Percentiles rank a stretch among this genome's conserved stretches.
Evolutionary conservation across 2,113 vertebrate genomes (phyloP).

Genomic region (Elephantulus edwardii): DNA sequence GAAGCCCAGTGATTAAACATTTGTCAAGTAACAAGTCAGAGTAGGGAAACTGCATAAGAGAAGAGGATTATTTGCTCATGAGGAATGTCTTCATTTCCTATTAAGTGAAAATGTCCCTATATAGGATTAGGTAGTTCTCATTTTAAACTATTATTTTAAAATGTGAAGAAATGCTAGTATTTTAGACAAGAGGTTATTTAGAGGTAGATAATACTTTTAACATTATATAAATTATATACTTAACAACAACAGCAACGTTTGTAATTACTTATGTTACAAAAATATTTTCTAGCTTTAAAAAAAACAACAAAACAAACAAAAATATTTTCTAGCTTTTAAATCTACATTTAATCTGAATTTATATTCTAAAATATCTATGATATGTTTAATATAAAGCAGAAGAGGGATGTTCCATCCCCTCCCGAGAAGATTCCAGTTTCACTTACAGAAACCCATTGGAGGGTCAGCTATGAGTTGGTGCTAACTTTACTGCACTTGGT

Average conservation of each 20-base stretch:
- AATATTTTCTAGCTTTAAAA: not conserved
- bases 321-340: not conserved
- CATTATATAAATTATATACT: not conserved
- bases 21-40: not conserved
- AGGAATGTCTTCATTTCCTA: not conserved
- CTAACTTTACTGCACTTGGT: too few relatives aligned
- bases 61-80: not conserved
- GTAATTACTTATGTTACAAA: conserved; percentile 27
- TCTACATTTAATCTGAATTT: not conserved
- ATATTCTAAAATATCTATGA: not conserved
- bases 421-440: too few relatives aligned
- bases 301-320: too few relatives aligned
- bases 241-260: too few relatives aligned
- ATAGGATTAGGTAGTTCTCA: not conserved
- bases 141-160: not conserved
- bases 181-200: not conserved
- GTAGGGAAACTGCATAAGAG: not conserved
- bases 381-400: not conserved
- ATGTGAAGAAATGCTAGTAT: not conserved
- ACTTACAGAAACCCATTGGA: too few relatives aligned
- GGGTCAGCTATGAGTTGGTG: too few relatives aligned
- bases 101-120: not conserved
- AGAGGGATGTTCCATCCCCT: too few relatives aligned
- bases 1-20: not conserved
- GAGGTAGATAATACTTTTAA: not conserved